A percentile compares a stretch with the other conserved stretches of the same genome.
Conservation (phyloP, 2,113 vertebrate species). For the Xyrauchen texanus region DNA sequence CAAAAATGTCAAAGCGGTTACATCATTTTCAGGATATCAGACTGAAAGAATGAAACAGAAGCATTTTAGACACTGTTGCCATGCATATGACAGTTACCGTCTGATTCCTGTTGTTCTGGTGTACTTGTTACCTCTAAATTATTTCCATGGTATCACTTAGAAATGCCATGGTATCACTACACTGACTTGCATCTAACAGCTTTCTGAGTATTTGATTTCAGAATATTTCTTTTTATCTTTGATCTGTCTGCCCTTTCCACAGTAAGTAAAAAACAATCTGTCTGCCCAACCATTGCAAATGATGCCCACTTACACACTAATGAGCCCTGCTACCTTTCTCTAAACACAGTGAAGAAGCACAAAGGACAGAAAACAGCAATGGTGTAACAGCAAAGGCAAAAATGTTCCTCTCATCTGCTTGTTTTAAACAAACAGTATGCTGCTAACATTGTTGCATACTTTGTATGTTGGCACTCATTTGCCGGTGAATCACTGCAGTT, state of each 20-base stretch:
- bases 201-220: background rate
- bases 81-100: background rate
- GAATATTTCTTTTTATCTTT: constrained; percentile 4
- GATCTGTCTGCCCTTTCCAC: constrained; percentile 1
- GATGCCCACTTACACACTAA: constrained; percentile 38
- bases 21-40: no score
- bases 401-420: background rate
- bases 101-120: background rate
- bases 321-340: constrained; percentile 28
- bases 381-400: background rate
- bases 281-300: constrained; percentile 22
- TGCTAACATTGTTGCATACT: constrained; percentile 23
- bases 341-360: background rate
- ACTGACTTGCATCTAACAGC: background rate
- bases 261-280: background rate
- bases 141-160: background rate
- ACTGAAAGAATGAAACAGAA: no score
- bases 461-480: background rate
- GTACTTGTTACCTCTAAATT: background rate
- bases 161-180: constrained; percentile 2
- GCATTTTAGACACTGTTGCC: background rate
- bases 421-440: background rate
- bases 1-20: no score
- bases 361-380: constrained; percentile 5
- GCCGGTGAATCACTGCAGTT: constrained; percentile 14